Evolutionary conservation across 2,797 vertebrate genomes (phyloP).

Genomic region (Thaleichthys pacificus): DNA sequence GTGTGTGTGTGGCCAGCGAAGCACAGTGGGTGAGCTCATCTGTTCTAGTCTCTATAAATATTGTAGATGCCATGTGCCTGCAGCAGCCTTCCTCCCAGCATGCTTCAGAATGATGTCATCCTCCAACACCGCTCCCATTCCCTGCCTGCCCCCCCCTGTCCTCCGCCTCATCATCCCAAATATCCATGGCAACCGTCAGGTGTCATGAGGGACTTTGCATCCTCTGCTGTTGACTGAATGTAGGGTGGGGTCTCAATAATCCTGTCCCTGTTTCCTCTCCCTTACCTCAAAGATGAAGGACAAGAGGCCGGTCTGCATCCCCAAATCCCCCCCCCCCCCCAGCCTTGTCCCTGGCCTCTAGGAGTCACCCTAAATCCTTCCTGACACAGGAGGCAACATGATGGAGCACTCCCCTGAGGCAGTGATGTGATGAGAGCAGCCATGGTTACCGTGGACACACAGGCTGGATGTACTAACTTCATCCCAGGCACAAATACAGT

Average conservation of each 20-base stretch:
- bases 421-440: neutral
- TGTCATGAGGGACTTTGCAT: neutral
- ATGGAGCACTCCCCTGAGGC: neutral
- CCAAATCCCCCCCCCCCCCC: too few species aligned
- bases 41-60: constrained; percentile 77
- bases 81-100: constrained; percentile 55
- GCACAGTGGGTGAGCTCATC: constrained; percentile 58
- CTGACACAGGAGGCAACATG: too few species aligned
- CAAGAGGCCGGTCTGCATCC: too few species aligned
- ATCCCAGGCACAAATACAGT: neutral
- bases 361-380: too few species aligned
- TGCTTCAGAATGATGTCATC: constrained; percentile 74
- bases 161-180: neutral
- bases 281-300: too few species aligned
- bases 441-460: too few species aligned
- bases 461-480: too few species aligned
- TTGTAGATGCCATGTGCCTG: constrained; percentile 73
- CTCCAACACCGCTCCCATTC: constrained; percentile 52
- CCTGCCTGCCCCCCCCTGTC: neutral
- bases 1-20: constrained; percentile 47
- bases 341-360: too few species aligned
- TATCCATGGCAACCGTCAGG: neutral
- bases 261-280: too few species aligned
- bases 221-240: neutral
- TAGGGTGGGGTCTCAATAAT: neutral